These are phyloP conservation scores for Caenorhabditis panamensis DNA, from an alignment of 2,888 invertebrate species.

Conservation along the genomic window DNA sequence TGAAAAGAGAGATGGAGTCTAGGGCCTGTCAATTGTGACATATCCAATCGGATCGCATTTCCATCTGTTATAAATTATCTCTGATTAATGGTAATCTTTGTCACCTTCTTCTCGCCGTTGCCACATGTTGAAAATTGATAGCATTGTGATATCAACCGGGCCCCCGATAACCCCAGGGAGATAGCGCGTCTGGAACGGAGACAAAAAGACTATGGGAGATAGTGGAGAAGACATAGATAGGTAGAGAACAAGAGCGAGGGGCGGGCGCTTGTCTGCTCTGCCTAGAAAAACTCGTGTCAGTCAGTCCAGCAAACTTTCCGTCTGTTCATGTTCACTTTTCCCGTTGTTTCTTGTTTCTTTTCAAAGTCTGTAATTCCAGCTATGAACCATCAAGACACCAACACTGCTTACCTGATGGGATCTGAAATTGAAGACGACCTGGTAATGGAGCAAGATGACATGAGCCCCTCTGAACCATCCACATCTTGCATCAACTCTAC, in stretches of 20 bases:
- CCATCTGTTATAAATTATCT: conserved; percentile 33
- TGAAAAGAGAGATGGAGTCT: not conserved
- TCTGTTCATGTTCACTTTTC: not conserved
- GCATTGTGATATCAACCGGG: conserved; percentile 15
- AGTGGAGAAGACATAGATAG: conserved; percentile 1
- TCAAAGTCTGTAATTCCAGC: not conserved
- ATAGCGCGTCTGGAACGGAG: conserved; percentile 19
- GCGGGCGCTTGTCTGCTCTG: conserved; percentile 4
- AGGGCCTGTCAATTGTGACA: conserved; percentile 24
- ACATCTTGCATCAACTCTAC: not conserved
- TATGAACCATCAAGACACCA: not conserved
- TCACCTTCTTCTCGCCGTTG: conserved; percentile 13
- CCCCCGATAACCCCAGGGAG: conserved; percentile 19
- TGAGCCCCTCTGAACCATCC: not conserved
- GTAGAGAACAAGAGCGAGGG: not conserved
- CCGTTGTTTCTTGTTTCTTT: not conserved
- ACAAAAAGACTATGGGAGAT: conserved; percentile 1
- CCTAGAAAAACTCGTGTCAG: conserved; percentile 8
- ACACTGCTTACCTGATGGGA: conserved; percentile 28
- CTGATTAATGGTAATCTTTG: conserved; percentile 48
- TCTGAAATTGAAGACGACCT: conserved; percentile 41
- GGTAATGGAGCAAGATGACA: conserved; percentile 15
- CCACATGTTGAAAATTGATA: conserved; percentile 47
- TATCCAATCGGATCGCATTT: conserved; percentile 9
- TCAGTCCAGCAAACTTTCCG: not conserved